Evolutionary conservation across 2,888 invertebrate species (phyloP).

Genomic region (Eueremaeus valkanovi): DNA sequence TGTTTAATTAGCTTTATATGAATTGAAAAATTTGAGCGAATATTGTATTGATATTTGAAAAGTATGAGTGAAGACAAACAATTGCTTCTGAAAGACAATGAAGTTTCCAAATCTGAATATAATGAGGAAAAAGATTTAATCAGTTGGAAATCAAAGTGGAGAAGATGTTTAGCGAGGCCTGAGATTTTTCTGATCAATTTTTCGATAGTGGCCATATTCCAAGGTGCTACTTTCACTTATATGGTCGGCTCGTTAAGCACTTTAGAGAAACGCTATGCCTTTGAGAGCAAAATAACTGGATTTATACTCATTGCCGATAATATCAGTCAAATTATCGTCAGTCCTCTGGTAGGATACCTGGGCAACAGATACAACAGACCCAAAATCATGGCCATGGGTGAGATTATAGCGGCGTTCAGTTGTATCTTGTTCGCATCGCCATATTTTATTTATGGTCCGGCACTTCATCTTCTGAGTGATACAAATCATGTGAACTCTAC

Average conservation of each 20-base stretch:
- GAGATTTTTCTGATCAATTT: slow-evolving; percentile 42
- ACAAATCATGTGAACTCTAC: slow-evolving; percentile 37
- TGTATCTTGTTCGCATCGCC: slow-evolving; percentile 42
- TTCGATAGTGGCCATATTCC: slow-evolving; percentile 39
- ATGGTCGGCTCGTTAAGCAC: slow-evolving; percentile 38
- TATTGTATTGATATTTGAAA: too few relatives aligned
- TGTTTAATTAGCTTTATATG: too few relatives aligned
- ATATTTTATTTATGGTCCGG: slow-evolving; percentile 44
- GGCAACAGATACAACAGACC: slow-evolving; percentile 42
- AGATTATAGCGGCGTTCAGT: slow-evolving; percentile 40
- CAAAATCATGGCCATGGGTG: slow-evolving; percentile 38
- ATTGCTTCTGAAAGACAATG: too few relatives aligned
- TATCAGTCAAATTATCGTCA: slow-evolving; percentile 8
- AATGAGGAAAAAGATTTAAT: too few relatives aligned
- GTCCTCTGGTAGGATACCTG: slow-evolving; percentile 26
- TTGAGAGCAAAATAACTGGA: slow-evolving; percentile 37
- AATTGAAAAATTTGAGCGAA: too few relatives aligned
- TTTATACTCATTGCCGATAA: slow-evolving; percentile 45
- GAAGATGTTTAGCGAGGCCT: slow-evolving; percentile 44
- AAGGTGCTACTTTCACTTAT: slow-evolving; percentile 39
- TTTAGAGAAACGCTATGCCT: slow-evolving; percentile 41
- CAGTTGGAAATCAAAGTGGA: slow-evolving; percentile 43
- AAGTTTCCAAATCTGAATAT: too few relatives aligned
- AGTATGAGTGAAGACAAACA: too few relatives aligned
- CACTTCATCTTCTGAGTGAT: slow-evolving; percentile 34